These are phyloP conservation scores for Ochotona princeps DNA, from an alignment of 2,113 vertebrate species.

Conservation along the genomic window DNA sequence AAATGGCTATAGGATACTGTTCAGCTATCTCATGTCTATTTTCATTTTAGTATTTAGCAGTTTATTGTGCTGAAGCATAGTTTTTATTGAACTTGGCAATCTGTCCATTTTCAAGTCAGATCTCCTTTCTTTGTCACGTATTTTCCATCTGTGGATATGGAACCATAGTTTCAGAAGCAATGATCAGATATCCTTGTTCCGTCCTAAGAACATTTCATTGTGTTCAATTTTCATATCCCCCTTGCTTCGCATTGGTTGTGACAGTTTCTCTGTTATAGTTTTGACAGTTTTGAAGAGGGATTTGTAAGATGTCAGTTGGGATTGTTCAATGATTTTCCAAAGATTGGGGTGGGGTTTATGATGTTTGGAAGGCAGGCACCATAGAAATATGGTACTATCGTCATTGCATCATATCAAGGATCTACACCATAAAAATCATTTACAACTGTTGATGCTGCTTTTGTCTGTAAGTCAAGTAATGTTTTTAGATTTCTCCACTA, in stretches of 20 bases:
- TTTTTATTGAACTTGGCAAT: too few relatives aligned
- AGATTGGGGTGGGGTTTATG: neutral
- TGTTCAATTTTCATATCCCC: neutral
- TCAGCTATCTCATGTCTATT: too few relatives aligned
- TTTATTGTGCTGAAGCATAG: too few relatives aligned
- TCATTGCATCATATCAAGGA: neutral
- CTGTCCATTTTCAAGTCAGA: too few relatives aligned
- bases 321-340: neutral
- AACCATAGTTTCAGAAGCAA: too few relatives aligned
- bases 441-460: neutral
- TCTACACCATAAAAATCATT: too few relatives aligned
- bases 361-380: neutral
- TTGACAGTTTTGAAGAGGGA: neutral
- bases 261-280: neutral
- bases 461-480: neutral
- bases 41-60: too few relatives aligned
- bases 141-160: too few relatives aligned
- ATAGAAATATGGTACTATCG: neutral
- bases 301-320: neutral
- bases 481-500: neutral
- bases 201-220: neutral
- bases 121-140: too few relatives aligned
- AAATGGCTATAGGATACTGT: too few relatives aligned
- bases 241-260: neutral
- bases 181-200: neutral